Evolutionary conservation across 2,113 vertebrate genomes (phyloP), one percentile per base, ranked within the genome.

Genomic region (Bos javanicus): DNA sequence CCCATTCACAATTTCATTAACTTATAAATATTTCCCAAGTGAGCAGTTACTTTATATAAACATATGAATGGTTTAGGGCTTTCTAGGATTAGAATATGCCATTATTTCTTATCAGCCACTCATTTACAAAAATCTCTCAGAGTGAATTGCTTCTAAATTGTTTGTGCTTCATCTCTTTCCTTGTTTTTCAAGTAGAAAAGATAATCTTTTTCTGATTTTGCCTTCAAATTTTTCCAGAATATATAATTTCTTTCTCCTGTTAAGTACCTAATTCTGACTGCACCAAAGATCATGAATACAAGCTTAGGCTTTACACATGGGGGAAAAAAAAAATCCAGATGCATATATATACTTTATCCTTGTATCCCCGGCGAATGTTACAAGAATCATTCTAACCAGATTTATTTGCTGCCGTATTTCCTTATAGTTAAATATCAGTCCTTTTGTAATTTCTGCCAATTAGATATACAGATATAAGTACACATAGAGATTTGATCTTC

Each of bases 31-130:
- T 91, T 93, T 95, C 39, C 13, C 90, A 90, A 78, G 14, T 59
- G 30, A 93, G 16, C 81, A 19, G 5, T 90, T 52, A 76, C 87
- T 74, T 87, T 80, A n/a, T 90, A 39, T 82, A 83, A 54, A 48
- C 48, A 50, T 52, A 13, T 14, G 11, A 87, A 91, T 94, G 60
- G 30, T 46, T 95, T 76, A 95, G 33, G 54, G 36, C 46, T 93
- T 94, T 81, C n/a, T 88, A 33, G 86, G 25, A 94, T 76, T 88
- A 86, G 50, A 96, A 19, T 84, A 43, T 81, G 4, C 8, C 25
- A 26, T 92, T n/a, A 39, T 94, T 64, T 92, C 48, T 85, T 94
- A 91, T 93, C 90, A 98, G 7, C 59, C 33, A 74, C 80, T 97
- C 52, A 36, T 83, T 96, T 92, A 95, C 26, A 89, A 96, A 78